Base-by-base conservation (phyloP, 2,888 invertebrate genomes). In the Onchidella celtica region DNA sequence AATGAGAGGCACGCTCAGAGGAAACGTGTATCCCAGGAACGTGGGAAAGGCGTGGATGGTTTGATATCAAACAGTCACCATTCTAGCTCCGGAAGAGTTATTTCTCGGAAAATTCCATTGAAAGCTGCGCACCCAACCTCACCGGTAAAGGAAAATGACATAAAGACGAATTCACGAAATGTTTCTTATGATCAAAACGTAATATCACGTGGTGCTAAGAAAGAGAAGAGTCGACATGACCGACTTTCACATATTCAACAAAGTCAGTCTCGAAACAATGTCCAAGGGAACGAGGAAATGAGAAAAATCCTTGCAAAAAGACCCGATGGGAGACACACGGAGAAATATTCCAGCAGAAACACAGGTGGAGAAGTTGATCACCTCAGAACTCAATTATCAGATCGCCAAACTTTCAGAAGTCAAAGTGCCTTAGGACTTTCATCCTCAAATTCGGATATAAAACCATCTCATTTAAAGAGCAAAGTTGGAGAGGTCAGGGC, bases 221-320 rank as follows among this genome's bases (percentile, higher is more conserved):
- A n/a, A n/a, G n/a, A n/a, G n/a, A n/a, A n/a, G n/a, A n/a, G n/a
- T n/a, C n/a, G n/a, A n/a, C n/a, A n/a, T n/a, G n/a, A n/a, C n/a
- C n/a, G n/a, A n/a, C n/a, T n/a, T n/a, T n/a, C n/a, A n/a, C n/a
- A n/a, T n/a, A n/a, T n/a, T n/a, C n/a, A n/a, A n/a, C n/a, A n/a
- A n/a, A n/a, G n/a, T n/a, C n/a, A n/a, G n/a, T n/a, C n/a, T n/a
- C n/a, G n/a, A n/a, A n/a, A n/a, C n/a, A n/a, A n/a, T n/a, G n/a
- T n/a, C n/a, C 17, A n/a, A 34, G 24, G 34, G 2, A 14, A 61
- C 38, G 29, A 24, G 11, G 3, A 24, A 24, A 55, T 2, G 6
- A 66, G 59, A 27, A 36, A 14, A 29, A 78, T 69, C n/a, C 4
- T 78, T 6, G 40, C 61, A 11, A 78, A 59, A 57, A 57, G 78